Conservation (phyloP, 2,797 vertebrate species). For the Phalanger gymnotis region DNA sequence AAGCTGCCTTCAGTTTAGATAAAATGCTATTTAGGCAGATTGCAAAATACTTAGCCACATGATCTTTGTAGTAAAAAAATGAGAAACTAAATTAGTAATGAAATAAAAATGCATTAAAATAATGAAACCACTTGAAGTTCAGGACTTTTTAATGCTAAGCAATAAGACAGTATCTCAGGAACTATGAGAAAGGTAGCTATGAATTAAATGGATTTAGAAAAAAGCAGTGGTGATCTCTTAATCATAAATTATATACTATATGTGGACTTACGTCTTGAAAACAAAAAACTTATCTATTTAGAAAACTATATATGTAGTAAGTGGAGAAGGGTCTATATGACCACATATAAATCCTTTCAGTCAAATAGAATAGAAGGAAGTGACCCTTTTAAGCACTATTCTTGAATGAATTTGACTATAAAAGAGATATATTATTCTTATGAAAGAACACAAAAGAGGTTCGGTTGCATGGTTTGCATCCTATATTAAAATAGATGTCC, state of each 20-base stretch:
- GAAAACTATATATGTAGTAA: neutral
- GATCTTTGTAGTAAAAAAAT: conserved; percentile 54
- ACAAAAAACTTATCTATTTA: neutral
- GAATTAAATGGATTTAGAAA: neutral
- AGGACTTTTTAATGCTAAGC: conserved; percentile 36
- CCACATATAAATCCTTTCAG: neutral
- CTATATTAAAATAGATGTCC: neutral
- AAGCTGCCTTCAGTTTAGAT: neutral
- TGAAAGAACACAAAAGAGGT: neutral
- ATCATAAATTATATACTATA: neutral
- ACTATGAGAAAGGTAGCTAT: neutral
- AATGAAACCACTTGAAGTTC: neutral
- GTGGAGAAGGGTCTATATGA: neutral
- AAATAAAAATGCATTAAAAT: conserved; percentile 33
- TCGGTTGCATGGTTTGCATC: neutral
- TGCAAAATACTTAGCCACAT: conserved; percentile 25
- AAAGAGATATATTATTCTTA: neutral
- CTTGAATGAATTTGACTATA: neutral
- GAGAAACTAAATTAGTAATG: conserved; percentile 56
- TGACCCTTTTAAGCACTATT: neutral
- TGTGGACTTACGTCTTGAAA: neutral
- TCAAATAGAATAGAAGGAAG: neutral
- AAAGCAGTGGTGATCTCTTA: neutral
- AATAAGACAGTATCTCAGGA: conserved; percentile 41
- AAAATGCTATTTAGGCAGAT: conserved; percentile 18